Evolutionary conservation across 2,113 vertebrate species (phyloP).

Genomic region (Saguinus imperator): DNA sequence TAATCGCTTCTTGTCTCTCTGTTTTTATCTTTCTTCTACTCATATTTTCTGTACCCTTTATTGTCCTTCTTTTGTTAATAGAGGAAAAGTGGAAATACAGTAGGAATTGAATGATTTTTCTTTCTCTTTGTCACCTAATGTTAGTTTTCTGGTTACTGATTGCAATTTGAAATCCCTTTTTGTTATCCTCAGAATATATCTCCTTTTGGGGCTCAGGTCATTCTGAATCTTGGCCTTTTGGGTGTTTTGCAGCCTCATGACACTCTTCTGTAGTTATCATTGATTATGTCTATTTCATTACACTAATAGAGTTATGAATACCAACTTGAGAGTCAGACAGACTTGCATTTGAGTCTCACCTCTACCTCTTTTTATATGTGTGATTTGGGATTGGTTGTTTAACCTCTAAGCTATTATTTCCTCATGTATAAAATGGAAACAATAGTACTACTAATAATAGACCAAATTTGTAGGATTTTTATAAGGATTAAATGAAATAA

Average conservation of each 20-base stretch:
- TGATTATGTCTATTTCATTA: constrained; percentile 17
- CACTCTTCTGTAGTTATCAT: not conserved
- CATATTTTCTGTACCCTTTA: constrained; percentile 5
- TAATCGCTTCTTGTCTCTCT: constrained; percentile 41
- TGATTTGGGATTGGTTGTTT: constrained; percentile 40
- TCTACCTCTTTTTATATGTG: not conserved
- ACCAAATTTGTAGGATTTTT: not conserved
- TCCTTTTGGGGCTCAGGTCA: not conserved
- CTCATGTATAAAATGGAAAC: not conserved
- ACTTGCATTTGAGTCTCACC: constrained; percentile 3
- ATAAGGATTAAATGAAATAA: constrained; percentile 22
- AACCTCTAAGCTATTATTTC: constrained; percentile 21
- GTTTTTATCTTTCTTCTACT: constrained; percentile 28
- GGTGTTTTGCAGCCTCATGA: constrained; percentile 3
- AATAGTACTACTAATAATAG: not conserved
- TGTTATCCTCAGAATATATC: not conserved
- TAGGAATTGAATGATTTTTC: constrained; percentile 16
- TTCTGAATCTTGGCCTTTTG: constrained; percentile 23
- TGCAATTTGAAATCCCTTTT: constrained; percentile 20
- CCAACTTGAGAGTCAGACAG: not conserved
- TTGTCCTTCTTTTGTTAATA: constrained; percentile 47
- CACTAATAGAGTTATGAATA: not conserved
- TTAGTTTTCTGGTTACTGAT: constrained; percentile 24
- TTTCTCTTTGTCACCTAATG: not conserved
- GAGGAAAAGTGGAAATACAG: constrained; percentile 12